These are phyloP conservation scores for Lysiphlebus fabarum DNA, from an alignment of 1,140 invertebrate species.

Conservation along the genomic window DNA sequence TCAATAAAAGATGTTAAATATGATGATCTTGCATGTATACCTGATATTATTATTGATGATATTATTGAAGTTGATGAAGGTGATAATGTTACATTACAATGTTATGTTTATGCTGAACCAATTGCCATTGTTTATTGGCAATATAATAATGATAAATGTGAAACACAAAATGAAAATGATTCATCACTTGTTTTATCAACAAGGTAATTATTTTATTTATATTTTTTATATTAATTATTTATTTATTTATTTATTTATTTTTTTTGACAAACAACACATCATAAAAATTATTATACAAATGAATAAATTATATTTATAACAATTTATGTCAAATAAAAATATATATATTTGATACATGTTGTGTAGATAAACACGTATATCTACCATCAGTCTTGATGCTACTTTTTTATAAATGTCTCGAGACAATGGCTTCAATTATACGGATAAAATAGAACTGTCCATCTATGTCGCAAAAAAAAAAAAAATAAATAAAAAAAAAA, in stretches of 20 bases:
- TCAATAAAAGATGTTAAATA: slow-evolving; percentile 67
- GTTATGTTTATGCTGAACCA: slow-evolving; percentile 74
- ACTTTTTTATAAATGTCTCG: neutral
- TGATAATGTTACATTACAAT: slow-evolving; percentile 74
- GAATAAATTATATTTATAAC: no score
- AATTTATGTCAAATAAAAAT: no score
- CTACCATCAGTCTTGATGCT: no score
- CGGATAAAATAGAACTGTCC: slow-evolving; percentile 12
- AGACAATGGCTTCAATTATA: slow-evolving; percentile 17
- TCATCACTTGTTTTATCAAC: slow-evolving; percentile 29
- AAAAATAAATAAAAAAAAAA: no score
- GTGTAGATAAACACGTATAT: no score
- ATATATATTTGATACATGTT: no score
- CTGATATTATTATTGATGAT: slow-evolving; percentile 63
- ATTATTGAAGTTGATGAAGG: slow-evolving; percentile 69
- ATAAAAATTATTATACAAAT: no score
- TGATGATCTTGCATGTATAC: slow-evolving; percentile 78
- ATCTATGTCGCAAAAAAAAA: neutral
- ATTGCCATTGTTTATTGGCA: slow-evolving; percentile 76
- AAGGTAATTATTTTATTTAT: slow-evolving; percentile 24
- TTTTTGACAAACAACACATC: no score
- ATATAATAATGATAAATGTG: slow-evolving; percentile 62
- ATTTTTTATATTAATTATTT: neutral
- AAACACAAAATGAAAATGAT: slow-evolving; percentile 45
- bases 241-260: no score